Evolutionary conservation across 1,140 invertebrate species (phyloP).

Genomic region (Physella acuta): DNA sequence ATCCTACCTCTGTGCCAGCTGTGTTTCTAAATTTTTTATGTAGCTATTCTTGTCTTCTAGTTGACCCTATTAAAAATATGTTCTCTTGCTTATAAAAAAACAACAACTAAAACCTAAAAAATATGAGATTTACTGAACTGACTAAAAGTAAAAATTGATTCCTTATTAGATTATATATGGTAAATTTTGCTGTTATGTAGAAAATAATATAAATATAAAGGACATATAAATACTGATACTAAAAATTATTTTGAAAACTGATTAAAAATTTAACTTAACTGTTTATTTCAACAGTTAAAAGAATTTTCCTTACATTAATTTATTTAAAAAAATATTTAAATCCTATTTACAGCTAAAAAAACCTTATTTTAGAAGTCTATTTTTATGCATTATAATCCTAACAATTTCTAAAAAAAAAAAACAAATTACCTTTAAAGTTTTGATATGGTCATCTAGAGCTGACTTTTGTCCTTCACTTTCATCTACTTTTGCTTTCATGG

Average conservation of each 20-base stretch:
- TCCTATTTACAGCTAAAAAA: not conserved
- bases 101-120: not conserved
- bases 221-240: no score
- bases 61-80: slow-evolving; percentile 34
- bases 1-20: slow-evolving; percentile 57
- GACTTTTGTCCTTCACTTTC: slow-evolving; percentile 53
- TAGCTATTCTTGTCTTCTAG: slow-evolving; percentile 44
- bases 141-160: not conserved
- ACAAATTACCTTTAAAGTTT: slow-evolving; percentile 50
- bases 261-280: no score
- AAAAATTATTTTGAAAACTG: no score
- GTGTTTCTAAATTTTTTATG: slow-evolving; percentile 51
- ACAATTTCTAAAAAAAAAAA: not conserved
- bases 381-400: not conserved
- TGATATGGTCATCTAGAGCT: slow-evolving; percentile 52
- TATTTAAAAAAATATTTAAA: not conserved
- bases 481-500: slow-evolving; percentile 54
- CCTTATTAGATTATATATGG: no score
- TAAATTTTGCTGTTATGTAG: no score
- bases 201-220: no score
- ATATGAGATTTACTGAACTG: not conserved
- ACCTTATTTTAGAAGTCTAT: no score
- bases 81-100: not conserved
- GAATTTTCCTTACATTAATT: no score
- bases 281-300: no score